Evolutionary conservation across 2,113 vertebrate species (phyloP), one percentile per base, ranked within the genome.

Genomic region (Hippocampus guttulatus): DNA sequence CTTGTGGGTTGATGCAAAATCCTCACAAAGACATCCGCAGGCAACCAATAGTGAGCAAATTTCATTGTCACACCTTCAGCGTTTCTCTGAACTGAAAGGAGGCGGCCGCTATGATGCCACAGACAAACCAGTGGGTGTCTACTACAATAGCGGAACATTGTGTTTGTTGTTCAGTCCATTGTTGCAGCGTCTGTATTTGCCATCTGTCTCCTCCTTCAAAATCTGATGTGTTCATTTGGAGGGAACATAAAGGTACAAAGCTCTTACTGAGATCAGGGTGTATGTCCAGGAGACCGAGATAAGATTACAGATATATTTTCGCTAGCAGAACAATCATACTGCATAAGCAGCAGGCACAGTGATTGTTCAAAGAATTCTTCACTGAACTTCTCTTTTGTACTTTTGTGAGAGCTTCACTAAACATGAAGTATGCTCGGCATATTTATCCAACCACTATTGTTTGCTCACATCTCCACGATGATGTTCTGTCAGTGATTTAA

Each of bases 121-220:
- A 43, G 62, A 64, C 40, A 8, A 64, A 23, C 38, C 62, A 41
- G 62, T 41, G 62, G 62, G 62, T 43, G 62, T 41, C 62, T 41
- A 14, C 41, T 43, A 45, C 63, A 64, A 45, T 45, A 41, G 41
- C 40, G 63, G 63, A 23, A 65, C 63, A 47, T 65, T 25, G 63
- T 43, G 63, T 65, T 45, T 65, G 64, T 64, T 45, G 15, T 65
- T 65, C n/a, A 18, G 64, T 45, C 38, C n/a, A 16, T 65, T 27
- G 64, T 65, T 65, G 64, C 64, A 0, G 41, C n/a, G 40, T 47
- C n/a, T 47, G 16, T 45, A 65, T 43, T 45, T 23, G 15, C 41
- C 41, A 16, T 45, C 64, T 45, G 41, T 38, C 63, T 45, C 8
- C 33, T n/a, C 18, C 61, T 38, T n/a, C 61, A 40, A 38, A 21